Evolutionary conservation across 2,113 vertebrate genomes (phyloP).

Genomic region (Datnioides undecimradiatus): DNA sequence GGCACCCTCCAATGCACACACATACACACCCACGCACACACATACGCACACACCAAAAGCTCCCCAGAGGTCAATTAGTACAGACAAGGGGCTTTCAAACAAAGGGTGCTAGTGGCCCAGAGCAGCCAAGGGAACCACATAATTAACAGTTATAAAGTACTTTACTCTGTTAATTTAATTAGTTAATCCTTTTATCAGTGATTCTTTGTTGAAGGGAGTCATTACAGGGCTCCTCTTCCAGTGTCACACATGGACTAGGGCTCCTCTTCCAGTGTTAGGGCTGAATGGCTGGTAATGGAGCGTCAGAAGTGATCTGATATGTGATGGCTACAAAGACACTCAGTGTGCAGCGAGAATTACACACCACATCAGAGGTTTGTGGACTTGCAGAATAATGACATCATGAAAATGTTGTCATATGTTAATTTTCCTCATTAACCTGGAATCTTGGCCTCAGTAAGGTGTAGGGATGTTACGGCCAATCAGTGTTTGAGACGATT

Average conservation of each 20-base stretch:
- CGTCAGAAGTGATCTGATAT: constrained; percentile 66
- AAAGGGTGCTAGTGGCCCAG: constrained; percentile 84
- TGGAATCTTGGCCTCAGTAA: background rate
- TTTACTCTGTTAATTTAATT: constrained; percentile 88
- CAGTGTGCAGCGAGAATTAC: constrained; percentile 21
- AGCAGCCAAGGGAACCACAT: constrained; percentile 82
- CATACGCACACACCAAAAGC: constrained; percentile 78
- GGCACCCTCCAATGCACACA: constrained; percentile 70
- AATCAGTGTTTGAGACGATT: constrained; percentile 2
- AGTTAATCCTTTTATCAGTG: constrained; percentile 86
- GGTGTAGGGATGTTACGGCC: background rate
- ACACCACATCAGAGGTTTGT: constrained; percentile 4
- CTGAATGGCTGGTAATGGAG: constrained; percentile 71
- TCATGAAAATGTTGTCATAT: constrained; percentile 24
- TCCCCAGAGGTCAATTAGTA: constrained; percentile 88
- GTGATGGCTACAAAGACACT: constrained; percentile 49
- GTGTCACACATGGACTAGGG: constrained; percentile 51
- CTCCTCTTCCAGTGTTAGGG: constrained; percentile 54
- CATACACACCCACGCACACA: constrained; percentile 47
- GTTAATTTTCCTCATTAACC: constrained; percentile 46
- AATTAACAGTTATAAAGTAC: constrained; percentile 89
- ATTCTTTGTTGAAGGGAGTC: constrained; percentile 80
- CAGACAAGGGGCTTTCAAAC: constrained; percentile 85
- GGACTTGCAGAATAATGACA: constrained; percentile 8
- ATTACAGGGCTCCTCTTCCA: constrained; percentile 76